These are phyloP conservation scores for Pelagia noctiluca DNA, from an alignment of 30 jellyfish, hydroid and myxozoan genomes.

Conservation along the genomic window DNA sequence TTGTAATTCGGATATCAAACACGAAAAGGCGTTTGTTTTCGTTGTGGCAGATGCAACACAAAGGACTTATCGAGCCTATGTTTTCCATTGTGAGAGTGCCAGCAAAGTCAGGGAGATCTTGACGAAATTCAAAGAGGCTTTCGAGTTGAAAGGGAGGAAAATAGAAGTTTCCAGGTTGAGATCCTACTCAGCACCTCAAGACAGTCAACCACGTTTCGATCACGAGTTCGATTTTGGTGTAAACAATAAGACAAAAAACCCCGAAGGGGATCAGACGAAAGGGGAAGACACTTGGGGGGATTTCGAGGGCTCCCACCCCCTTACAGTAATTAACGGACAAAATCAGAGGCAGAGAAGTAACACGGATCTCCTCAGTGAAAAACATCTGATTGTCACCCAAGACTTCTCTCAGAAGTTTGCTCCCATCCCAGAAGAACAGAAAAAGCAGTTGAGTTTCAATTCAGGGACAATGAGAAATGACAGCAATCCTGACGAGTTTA, in stretches of 20 bases:
- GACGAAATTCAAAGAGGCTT: constrained; percentile 28
- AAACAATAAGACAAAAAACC: not conserved
- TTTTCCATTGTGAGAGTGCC: constrained; percentile 77
- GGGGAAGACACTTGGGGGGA: constrained; percentile 33
- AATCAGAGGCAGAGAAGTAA: constrained; percentile 60
- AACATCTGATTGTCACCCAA: not conserved
- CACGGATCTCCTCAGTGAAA: constrained; percentile 27
- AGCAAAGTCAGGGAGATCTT: constrained; percentile 61
- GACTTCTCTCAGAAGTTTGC: not conserved
- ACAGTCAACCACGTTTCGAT: not conserved
- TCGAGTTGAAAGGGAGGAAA: constrained; percentile 19
- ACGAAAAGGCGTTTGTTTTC: constrained; percentile 80
- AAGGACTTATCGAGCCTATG: constrained; percentile 62
- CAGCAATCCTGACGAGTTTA: constrained; percentile 64
- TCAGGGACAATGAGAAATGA: constrained; percentile 4
- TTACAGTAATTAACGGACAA: not conserved
- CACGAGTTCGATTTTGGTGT: not conserved
- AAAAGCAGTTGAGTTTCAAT: constrained; percentile 1
- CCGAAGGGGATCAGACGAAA: not conserved
- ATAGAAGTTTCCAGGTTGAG: constrained; percentile 63
- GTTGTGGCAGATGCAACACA: constrained; percentile 51
- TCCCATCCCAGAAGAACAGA: not conserved
- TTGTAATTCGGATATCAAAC: constrained; percentile 67
- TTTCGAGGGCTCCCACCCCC: not conserved
- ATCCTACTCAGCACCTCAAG: constrained; percentile 51